Base-by-base conservation (phyloP, 2,888 invertebrate genomes). In the Hymenopus coronatus region DNA sequence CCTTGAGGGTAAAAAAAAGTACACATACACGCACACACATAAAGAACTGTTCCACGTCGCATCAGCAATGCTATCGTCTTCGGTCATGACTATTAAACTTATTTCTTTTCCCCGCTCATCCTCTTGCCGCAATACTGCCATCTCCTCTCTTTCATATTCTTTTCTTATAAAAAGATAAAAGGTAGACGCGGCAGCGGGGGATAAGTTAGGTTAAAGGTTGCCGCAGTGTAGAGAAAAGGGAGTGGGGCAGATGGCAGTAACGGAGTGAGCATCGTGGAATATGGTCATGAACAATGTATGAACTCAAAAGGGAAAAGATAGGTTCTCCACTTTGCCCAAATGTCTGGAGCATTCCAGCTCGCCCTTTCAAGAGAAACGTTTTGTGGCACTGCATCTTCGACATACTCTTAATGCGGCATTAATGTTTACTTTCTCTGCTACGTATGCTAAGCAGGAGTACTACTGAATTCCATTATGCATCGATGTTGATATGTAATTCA, bases 71-170 rank as follows among this genome's bases (percentile, higher is more conserved):
- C 54, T 70, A 87, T 88, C 88, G 86, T 83, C 89, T 89, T 82
- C 88, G 88, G 88, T 88, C 89, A 88, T 89, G 89, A 89, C 89
- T 89, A 88, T 89, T 89, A 89, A 89, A 89, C 89, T 89, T 89
- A 89, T 88, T 88, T 86, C 85, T 83, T 85, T 88, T 81, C 81
- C 89, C 89, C 27, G 12, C 86, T 81, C 28, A n/a, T 81, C 54
- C 33, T 30, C 87, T 82, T 82, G 33, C 40, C 40, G 40, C 40
- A 40, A 40, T 40, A 20, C 85, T 33, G 54, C 81, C 81, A 83
- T 83, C 83, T 54, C 83, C 85, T 88, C 85, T 88, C 88, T 88
- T 89, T 85, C 88, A 88, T 88, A 89, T 89, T 54, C 88, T 81
- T 82, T 89, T 89, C 89, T 89, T 89, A 89, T 89, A 88, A 88